Base-by-base conservation (phyloP, 2,888 invertebrate genomes). In the Xestobium rufovillosum region DNA sequence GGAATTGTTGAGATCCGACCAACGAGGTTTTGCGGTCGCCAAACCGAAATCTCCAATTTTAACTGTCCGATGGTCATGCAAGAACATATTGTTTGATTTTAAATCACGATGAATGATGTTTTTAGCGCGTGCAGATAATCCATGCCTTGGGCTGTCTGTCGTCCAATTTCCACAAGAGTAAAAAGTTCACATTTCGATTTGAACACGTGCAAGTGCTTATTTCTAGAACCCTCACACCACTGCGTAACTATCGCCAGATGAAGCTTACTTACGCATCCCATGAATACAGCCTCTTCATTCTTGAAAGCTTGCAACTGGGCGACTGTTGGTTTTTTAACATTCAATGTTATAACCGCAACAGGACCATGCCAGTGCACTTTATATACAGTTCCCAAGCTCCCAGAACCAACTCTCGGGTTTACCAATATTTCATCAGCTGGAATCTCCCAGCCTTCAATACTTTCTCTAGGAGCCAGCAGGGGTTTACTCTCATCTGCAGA, bases 141-240 rank as follows among this genome's bases (percentile, higher is more conserved):
- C 97, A 98, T 97, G 56, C 98, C 98, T 70, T 97, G 96, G 29
- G 97, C 92, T 11, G 94, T 94, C 70, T 98, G 97, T 19, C 95
- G 73, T 30, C 90, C 88, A 55, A 99, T 95, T 66, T 97, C 96
- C 50, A 98, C 90, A 47, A 96, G 73, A 50, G 88, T 86, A 42
- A 89, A 76, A 63, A 95, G 74, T 52, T 89, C 86, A 67, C 98
- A 94, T 61, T 87, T 87, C 13, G 87, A 88, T 69, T 98, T 97
- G 51, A 85, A 78, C 38, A 97, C 92, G 65, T 98, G 97, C 53
- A 98, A 75, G 68, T 97, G 96, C 67, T 95, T 92, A 67, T 96
- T 97, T 57, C 91, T 94, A 28, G 92, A 92, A 52, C 97, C 95
- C 66, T 97, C 95, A 70, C 98, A 98, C 97, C 97, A 98, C 69